phyloP scores from a whole-genome alignment of 64 coral and sea anemone species.

The Pachyseris speciosa region DNA sequence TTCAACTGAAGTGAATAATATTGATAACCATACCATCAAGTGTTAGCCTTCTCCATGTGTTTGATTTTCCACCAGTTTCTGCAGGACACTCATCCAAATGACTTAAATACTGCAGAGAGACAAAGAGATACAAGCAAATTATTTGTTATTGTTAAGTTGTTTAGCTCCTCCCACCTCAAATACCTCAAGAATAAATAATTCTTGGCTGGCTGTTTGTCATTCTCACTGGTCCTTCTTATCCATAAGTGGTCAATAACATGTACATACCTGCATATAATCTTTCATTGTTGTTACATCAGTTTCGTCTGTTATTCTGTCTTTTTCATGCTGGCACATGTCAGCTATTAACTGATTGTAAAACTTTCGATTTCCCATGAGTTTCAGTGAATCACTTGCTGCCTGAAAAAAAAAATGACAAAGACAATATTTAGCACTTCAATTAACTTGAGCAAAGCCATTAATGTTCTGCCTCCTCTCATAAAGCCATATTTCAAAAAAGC shows the following conservation, averaged over 20 bases:
- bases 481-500: too few relatives aligned
- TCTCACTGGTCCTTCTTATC: not conserved
- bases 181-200: too few relatives aligned
- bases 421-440: not conserved
- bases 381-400: conserved; percentile 96
- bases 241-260: not conserved
- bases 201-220: not conserved
- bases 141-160: not conserved
- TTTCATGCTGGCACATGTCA: conserved; percentile 92
- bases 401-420: not conserved
- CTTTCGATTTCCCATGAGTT: conserved; percentile 96
- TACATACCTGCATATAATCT: conserved; percentile 96
- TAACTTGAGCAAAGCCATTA: not conserved
- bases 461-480: too few relatives aligned
- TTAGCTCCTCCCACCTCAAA: too few relatives aligned
- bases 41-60: conserved; percentile 93
- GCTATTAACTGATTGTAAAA: conserved; percentile 97
- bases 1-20: not conserved
- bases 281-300: conserved; percentile 97
- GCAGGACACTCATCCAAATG: conserved; percentile 92
- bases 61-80: conserved; percentile 90
- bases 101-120: conserved; percentile 79
- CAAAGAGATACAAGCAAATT: not conserved
- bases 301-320: conserved; percentile 98
- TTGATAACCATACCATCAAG: conserved; percentile 73